Conservation (phyloP, 2,113 vertebrate genomes). For the Triplophysa rosa region DNA sequence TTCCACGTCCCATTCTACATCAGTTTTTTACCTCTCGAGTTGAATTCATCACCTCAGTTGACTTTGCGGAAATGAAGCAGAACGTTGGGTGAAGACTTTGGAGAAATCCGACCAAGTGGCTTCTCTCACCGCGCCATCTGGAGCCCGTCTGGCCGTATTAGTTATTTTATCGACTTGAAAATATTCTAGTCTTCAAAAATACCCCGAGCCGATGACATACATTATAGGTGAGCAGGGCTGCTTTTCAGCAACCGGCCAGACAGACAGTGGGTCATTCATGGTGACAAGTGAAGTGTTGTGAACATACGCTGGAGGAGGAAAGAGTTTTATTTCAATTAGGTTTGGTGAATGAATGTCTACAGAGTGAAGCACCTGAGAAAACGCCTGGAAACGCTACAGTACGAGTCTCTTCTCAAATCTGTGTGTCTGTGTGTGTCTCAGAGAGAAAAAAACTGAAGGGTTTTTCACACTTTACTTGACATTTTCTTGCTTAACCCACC, state of each 20-base stretch:
- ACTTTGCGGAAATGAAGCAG: constrained; percentile 32
- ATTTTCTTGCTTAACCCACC: too few species aligned
- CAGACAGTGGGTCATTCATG: constrained; percentile 42
- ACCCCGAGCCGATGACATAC: constrained; percentile 29
- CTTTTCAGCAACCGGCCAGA: constrained; percentile 16
- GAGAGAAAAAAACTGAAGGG: background rate
- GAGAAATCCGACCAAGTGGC: constrained; percentile 31
- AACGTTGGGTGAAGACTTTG: constrained; percentile 18
- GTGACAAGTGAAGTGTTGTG: constrained; percentile 40
- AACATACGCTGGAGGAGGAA: constrained; percentile 23
- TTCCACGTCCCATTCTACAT: constrained; percentile 26
- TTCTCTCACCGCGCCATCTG: constrained; percentile 30
- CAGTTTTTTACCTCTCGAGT: constrained; percentile 9
- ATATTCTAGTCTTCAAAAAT: constrained; percentile 39
- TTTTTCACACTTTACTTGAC: too few species aligned
- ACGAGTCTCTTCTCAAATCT: background rate
- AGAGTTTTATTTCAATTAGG: constrained; percentile 43
- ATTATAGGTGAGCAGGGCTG: constrained; percentile 16
- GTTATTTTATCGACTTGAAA: constrained; percentile 44
- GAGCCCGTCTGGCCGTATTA: constrained; percentile 36
- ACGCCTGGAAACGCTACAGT: constrained; percentile 32
- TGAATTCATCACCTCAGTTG: constrained; percentile 37
- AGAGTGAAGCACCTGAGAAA: constrained; percentile 32
- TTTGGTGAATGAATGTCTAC: constrained; percentile 28
- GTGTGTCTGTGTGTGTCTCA: background rate